Conservation (phyloP, 2,888 invertebrate species). For the Scaeva pyrastri region DNA sequence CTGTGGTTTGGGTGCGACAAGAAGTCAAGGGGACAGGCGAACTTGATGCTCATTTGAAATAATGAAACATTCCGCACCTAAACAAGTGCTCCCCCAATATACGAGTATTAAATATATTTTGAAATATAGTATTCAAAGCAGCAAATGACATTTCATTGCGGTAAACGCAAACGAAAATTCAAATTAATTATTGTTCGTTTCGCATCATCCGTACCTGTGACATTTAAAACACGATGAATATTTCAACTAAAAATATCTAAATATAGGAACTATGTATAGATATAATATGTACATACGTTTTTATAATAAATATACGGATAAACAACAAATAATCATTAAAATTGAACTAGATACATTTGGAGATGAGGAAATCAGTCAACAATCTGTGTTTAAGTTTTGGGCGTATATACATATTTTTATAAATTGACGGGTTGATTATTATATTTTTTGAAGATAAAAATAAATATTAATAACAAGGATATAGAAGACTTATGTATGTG, state of each 20-base stretch:
- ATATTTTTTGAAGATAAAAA: constrained; percentile 24
- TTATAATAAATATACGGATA: background rate
- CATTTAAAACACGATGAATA: constrained; percentile 70
- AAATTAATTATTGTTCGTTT: constrained; percentile 76
- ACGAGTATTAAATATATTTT: constrained; percentile 60
- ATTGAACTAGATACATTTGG: constrained; percentile 64
- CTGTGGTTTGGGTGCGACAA: constrained; percentile 14
- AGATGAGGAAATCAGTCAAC: constrained; percentile 70
- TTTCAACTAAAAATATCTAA: constrained; percentile 71
- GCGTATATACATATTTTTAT: constrained; percentile 15
- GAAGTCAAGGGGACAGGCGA: constrained; percentile 18
- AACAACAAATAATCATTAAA: constrained; percentile 71
- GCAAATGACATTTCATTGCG: constrained; percentile 74
- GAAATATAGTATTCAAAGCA: constrained; percentile 70
- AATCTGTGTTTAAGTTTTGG: constrained; percentile 41
- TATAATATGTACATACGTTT: background rate
- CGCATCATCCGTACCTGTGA: constrained; percentile 75
- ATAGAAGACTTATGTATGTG: too few relatives aligned
- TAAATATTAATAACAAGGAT: too few relatives aligned
- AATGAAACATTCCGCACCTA: constrained; percentile 75
- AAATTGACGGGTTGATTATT: constrained; percentile 60
- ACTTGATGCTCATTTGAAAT: constrained; percentile 65
- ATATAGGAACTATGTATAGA: constrained; percentile 36
- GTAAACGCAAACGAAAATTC: constrained; percentile 69
- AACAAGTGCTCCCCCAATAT: constrained; percentile 46